Evolutionary conservation across 2,113 vertebrate species (phyloP).

Genomic region (Phodopus roborovskii): DNA sequence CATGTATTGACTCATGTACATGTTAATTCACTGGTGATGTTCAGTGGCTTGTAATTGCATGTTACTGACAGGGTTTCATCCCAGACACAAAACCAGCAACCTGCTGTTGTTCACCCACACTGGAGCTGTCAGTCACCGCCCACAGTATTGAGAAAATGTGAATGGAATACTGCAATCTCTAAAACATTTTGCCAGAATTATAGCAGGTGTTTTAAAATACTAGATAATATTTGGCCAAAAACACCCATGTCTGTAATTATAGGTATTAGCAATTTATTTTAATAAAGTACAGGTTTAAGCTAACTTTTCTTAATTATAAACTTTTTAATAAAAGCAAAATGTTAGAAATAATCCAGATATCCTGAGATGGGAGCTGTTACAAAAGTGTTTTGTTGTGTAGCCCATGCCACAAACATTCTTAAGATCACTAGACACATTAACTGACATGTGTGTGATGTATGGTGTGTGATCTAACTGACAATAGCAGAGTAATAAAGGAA

Average conservation of each 20-base stretch:
- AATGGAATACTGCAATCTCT: background rate
- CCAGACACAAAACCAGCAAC: background rate
- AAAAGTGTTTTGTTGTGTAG: background rate
- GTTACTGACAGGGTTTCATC: background rate
- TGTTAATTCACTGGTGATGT: background rate
- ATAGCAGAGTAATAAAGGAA: background rate
- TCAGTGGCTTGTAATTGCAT: background rate
- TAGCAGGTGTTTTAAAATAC: background rate
- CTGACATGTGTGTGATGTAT: too few relatives aligned
- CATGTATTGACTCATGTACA: background rate
- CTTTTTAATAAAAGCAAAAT: slow-evolving; percentile 41
- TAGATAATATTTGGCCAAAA: background rate
- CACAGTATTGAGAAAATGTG: background rate
- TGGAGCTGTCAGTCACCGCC: background rate
- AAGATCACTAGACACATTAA: background rate
- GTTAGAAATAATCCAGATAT: slow-evolving; percentile 7
- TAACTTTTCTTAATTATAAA: slow-evolving; percentile 32
- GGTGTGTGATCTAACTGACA: background rate
- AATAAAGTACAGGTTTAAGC: background rate
- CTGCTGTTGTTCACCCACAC: fast-evolving
- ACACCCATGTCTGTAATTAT: background rate
- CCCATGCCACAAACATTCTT: background rate
- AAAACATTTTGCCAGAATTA: background rate
- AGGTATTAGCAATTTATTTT: background rate
- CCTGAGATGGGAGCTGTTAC: background rate